Percentiles rank a stretch among this genome's conserved stretches.
phyloP scores from a whole-genome alignment of 2,113 vertebrate genomes.

The Erythrolamprus reginae region DNA sequence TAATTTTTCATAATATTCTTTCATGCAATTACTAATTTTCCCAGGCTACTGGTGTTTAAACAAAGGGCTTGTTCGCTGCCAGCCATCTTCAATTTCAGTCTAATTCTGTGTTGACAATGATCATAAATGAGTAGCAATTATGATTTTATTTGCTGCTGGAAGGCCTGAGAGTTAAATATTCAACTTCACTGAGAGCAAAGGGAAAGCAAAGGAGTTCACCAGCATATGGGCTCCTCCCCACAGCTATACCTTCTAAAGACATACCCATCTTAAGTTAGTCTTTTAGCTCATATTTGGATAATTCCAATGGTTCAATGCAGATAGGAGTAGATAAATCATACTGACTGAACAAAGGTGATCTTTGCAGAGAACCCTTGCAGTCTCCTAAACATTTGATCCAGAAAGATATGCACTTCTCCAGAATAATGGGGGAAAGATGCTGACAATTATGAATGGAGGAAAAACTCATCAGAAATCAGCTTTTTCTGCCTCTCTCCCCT shows the following conservation, averaged over 20 bases:
- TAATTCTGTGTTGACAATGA: neutral
- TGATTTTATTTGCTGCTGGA: constrained; percentile 14
- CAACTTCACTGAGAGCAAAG: constrained; percentile 2
- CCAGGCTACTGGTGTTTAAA: constrained; percentile 4
- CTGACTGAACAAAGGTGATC: neutral
- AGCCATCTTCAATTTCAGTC: constrained; percentile 2
- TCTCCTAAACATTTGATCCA: neutral
- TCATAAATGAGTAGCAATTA: constrained; percentile 7
- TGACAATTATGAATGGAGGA: neutral
- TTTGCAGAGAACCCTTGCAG: neutral
- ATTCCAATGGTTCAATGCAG: neutral
- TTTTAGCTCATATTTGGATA: accelerated
- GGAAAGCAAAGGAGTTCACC: neutral
- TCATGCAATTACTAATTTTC: constrained; percentile 19
- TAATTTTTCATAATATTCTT: constrained; percentile 13
- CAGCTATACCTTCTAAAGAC: neutral
- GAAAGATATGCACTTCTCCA: neutral
- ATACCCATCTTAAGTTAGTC: neutral
- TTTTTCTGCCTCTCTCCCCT: neutral
- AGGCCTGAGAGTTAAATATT: constrained; percentile 12
- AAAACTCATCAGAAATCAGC: neutral
- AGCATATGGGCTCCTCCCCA: neutral
- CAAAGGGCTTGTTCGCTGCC: neutral
- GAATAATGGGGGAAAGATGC: neutral
- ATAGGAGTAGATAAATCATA: neutral